Evolutionary conservation across 2,113 vertebrate species (phyloP).

Genomic region (Podarcis cretensis): DNA sequence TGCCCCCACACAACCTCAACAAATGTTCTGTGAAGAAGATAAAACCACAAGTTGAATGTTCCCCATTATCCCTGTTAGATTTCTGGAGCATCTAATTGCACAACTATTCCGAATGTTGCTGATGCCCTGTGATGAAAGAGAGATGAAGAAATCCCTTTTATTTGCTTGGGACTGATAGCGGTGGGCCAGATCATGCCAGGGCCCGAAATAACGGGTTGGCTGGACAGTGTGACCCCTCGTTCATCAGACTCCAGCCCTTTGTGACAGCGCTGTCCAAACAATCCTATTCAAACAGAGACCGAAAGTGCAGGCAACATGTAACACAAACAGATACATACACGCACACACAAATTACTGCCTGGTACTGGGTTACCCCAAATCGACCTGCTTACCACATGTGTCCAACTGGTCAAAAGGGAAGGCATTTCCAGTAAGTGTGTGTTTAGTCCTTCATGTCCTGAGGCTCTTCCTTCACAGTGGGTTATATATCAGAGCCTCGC

Average conservation of each 20-base stretch:
- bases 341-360: constrained; percentile 11
- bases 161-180: constrained; percentile 55
- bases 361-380: constrained; percentile 1
- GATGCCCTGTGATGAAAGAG: constrained; percentile 25
- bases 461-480: not conserved
- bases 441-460: not conserved
- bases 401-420: constrained; percentile 2
- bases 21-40: not conserved
- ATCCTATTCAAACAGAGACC: constrained; percentile 58
- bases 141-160: constrained; percentile 53
- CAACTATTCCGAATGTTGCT: constrained; percentile 45
- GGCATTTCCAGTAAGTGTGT: not conserved
- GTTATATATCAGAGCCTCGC: not conserved
- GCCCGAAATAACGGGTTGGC: not conserved
- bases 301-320: constrained; percentile 54
- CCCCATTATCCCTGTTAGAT: no score
- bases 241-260: constrained; percentile 61
- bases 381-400: not conserved
- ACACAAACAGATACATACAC: constrained; percentile 8
- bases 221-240: constrained; percentile 50
- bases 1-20: not conserved
- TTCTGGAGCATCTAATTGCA: constrained; percentile 22
- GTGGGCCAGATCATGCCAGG: constrained; percentile 38
- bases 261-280: constrained; percentile 67
- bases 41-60: not conserved